Conservation (phyloP, 2,888 invertebrate species). For the Drosophila eohydei region DNA sequence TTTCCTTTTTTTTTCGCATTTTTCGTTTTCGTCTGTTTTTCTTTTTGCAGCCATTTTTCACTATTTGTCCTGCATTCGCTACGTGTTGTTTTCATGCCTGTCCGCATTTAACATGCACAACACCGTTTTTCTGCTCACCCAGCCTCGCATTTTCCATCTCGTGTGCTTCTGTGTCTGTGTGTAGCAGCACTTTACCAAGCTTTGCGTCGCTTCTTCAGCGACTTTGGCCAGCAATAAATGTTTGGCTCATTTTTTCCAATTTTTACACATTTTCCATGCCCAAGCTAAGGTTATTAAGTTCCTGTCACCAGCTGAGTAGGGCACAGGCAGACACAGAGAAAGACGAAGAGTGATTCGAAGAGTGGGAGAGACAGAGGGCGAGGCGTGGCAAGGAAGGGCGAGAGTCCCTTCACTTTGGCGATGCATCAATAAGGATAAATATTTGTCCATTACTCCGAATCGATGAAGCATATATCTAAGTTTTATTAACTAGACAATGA, state of each 20-base stretch:
- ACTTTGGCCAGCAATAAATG: constrained; percentile 51
- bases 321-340: not conserved
- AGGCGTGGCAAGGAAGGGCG: not conserved
- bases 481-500: constrained; percentile 1
- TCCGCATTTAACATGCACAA: constrained; percentile 73
- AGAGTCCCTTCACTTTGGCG: constrained; percentile 3
- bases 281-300: constrained; percentile 14
- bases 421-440: constrained; percentile 15
- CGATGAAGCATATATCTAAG: constrained; percentile 5
- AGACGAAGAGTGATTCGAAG: not conserved
- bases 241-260: constrained; percentile 26
- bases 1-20: constrained; percentile 36
- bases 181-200: constrained; percentile 1
- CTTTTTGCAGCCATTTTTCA: constrained; percentile 61
- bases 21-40: constrained; percentile 36
- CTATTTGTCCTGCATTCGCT: constrained; percentile 64
- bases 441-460: constrained; percentile 10
- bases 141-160: not conserved
- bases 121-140: constrained; percentile 57
- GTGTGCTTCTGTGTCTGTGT: not conserved
- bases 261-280: constrained; percentile 18
- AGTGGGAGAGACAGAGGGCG: not conserved
- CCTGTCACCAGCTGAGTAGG: constrained; percentile 12
- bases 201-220: constrained; percentile 22
- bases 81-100: constrained; percentile 62